Evolutionary conservation across 2,797 vertebrate genomes (phyloP).

Genomic region (Gallinago solitaria): DNA sequence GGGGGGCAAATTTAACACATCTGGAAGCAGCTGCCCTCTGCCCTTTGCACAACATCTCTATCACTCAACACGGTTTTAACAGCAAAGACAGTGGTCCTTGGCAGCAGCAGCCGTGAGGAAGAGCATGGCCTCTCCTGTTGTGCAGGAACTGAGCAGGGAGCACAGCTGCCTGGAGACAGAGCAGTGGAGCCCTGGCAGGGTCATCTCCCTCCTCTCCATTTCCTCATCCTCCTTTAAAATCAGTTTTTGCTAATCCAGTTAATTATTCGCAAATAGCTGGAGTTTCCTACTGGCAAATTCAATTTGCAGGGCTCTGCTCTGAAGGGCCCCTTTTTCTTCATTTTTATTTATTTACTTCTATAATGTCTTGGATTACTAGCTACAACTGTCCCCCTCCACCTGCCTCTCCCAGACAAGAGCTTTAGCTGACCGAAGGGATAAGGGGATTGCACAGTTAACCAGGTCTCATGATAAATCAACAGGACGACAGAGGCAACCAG

Average conservation of each 20-base stretch:
- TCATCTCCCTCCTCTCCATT: background rate
- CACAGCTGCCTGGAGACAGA: background rate
- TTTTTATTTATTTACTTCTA: background rate
- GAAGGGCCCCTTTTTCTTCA: background rate
- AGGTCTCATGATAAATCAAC: background rate
- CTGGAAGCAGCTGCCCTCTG: background rate
- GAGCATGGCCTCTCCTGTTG: fast-evolving
- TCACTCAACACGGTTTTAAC: background rate
- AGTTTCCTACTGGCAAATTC: conserved; percentile 44
- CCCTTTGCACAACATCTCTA: background rate
- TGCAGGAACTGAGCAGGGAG: background rate
- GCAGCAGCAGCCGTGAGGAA: background rate
- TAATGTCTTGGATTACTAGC: background rate
- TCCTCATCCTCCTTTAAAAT: background rate
- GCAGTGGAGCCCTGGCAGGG: background rate
- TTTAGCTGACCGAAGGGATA: background rate
- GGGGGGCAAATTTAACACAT: background rate
- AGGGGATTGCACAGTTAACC: conserved; percentile 13
- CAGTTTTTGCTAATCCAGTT: conserved; percentile 27
- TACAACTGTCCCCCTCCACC: background rate
- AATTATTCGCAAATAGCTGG: conserved; percentile 10
- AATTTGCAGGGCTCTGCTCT: conserved; percentile 29
- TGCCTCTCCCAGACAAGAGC: background rate
- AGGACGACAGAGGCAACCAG: background rate
- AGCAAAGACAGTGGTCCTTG: background rate